Conservation (phyloP, 2,888 invertebrate species). For the Drosophila bunnanda region DNA sequence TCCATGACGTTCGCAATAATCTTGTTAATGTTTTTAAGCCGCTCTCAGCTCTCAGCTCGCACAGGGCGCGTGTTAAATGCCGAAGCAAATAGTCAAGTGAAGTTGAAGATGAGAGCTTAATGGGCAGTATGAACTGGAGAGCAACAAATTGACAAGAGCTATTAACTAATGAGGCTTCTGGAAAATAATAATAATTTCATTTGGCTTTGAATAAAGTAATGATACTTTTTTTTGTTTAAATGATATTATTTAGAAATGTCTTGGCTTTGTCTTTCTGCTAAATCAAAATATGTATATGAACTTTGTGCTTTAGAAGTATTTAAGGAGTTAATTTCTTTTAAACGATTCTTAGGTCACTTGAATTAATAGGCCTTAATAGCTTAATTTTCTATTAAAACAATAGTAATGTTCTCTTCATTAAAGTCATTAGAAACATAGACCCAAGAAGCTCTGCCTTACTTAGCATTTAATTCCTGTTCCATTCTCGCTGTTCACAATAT, state of each 20-base stretch:
- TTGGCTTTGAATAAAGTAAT: neutral
- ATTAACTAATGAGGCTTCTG: neutral
- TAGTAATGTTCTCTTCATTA: neutral
- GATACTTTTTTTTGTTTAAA: neutral
- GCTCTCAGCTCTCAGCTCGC: constrained; percentile 3
- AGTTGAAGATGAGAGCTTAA: constrained; percentile 38
- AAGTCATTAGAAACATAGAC: neutral
- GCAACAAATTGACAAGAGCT: constrained; percentile 5
- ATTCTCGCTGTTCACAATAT: neutral
- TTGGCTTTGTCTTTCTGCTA: neutral
- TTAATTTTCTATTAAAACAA: neutral
- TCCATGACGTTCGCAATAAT: constrained; percentile 40
- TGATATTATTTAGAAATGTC: neutral
- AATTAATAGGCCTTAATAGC: neutral
- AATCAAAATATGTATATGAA: neutral
- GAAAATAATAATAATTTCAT: neutral
- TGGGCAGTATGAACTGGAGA: constrained; percentile 28
- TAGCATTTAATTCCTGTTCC: neutral
- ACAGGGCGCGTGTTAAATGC: constrained; percentile 51
- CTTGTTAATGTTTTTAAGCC: constrained; percentile 21
- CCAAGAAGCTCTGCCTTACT: neutral
- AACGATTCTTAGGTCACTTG: neutral
- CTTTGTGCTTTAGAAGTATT: neutral
- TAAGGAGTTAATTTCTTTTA: neutral
- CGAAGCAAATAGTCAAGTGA: constrained; percentile 17